Conservation (phyloP, 1,140 invertebrate species). For the Antheraea mylitta region DNA sequence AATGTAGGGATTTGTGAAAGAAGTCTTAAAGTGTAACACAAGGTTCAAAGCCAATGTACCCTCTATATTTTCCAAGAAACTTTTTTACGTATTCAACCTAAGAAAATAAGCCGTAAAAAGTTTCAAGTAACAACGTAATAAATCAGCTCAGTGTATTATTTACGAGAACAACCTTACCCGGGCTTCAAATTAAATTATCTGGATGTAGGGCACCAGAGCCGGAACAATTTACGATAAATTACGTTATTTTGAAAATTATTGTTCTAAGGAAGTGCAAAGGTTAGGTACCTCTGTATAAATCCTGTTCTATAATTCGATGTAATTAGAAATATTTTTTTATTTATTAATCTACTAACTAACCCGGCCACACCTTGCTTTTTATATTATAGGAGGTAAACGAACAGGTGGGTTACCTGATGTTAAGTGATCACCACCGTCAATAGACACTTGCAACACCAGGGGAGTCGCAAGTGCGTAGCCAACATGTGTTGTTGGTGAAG, state of each 20-base stretch:
- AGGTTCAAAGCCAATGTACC: not conserved
- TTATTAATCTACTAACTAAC: too few species aligned
- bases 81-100: not conserved
- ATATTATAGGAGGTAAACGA: too few species aligned
- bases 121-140: constrained; percentile 8
- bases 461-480: too few species aligned
- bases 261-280: too few species aligned
- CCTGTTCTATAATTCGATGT: too few species aligned
- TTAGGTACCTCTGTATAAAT: too few species aligned
- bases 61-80: not conserved
- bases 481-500: too few species aligned
- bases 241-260: not conserved
- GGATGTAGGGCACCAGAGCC: not conserved
- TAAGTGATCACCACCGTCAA: too few species aligned
- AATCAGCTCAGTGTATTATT: constrained; percentile 10
- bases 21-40: not conserved
- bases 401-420: too few species aligned
- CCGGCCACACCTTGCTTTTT: too few species aligned
- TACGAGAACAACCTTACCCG: constrained; percentile 7
- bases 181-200: constrained; percentile 8
- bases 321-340: too few species aligned
- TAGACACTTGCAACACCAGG: too few species aligned
- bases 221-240: not conserved
- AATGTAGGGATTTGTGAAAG: not conserved
- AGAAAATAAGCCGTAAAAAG: constrained; percentile 8